Evolutionary conservation across 1,140 invertebrate species (phyloP).

Genomic region (Coelopa frigida): DNA sequence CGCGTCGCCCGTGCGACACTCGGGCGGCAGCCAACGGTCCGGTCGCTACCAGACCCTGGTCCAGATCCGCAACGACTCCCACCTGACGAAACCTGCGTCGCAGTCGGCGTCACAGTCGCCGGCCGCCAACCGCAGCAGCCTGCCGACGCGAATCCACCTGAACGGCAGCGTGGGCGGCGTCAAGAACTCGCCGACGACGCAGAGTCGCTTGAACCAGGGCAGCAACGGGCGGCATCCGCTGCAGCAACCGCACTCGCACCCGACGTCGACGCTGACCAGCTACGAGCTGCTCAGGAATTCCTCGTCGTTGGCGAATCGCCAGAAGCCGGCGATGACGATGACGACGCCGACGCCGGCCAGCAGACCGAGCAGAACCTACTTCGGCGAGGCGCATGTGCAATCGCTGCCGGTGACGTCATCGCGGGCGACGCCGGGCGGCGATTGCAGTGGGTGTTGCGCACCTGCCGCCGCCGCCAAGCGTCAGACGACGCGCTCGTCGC

Average conservation of each 20-base stretch:
- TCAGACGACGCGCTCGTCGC: background rate
- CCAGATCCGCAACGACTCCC: conserved; percentile 28
- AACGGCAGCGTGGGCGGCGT: background rate
- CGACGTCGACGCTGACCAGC: background rate
- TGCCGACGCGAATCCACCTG: conserved; percentile 12
- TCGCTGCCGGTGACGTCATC: background rate
- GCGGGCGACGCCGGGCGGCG: conserved; percentile 3
- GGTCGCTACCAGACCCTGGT: conserved; percentile 33
- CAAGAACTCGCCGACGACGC: background rate
- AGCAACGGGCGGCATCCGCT: background rate
- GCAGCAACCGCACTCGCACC: conserved; percentile 3
- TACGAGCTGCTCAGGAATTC: no score
- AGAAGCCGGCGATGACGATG: no score
- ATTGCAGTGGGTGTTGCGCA: no score
- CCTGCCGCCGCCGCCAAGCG: background rate
- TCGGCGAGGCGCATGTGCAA: no score
- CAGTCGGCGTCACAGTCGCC: background rate
- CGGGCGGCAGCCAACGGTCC: background rate
- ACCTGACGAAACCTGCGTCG: background rate
- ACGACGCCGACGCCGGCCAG: no score
- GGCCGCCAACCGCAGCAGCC: background rate
- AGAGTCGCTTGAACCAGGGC: background rate
- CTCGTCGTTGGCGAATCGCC: no score
- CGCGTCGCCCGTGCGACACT: conserved; percentile 4
- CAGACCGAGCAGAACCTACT: no score